Evolutionary conservation across 2,888 invertebrate genomes (phyloP), one percentile per base, ranked within the genome.

Genomic region (Ennomos fuscantarius): DNA sequence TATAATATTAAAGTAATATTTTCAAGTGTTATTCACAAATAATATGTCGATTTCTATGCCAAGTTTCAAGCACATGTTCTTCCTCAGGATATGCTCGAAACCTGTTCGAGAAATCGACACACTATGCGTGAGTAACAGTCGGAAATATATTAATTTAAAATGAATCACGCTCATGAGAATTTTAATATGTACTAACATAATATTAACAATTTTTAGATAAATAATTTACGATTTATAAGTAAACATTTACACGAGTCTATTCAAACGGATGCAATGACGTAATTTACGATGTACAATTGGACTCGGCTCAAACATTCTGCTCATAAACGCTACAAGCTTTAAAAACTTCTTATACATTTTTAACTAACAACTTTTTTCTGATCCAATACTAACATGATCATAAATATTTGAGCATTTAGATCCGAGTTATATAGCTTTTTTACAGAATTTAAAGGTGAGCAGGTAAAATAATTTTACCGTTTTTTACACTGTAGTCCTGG

Each of bases 321-420:
- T 35, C 47, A 37, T 51, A 55, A 55, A 60, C 39, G 40, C 12
- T 40, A 46, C 50, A 47, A 45, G 47, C 42, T 36, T 47, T 51
- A 60, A 58, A 59, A 60, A 46, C 50, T 59, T 33, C 42, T 47
- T 51, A 51, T 42, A 47, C 49, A 53, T 58, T 53, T 58, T 51
- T 48, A 53, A 52, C 53, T 45, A 53, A 39, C 44, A 44, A 58
- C 41, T 53, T 52, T 53, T 58, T 47, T 57, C 52, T 52, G 48
- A n/a, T 39, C 31, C n/a, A 32, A 40, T 43, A 37, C 31, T 41
- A 15, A 24, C 46, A 33, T 3, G 32, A 24, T 32, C 53, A 39
- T 49, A 49, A 49, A 53, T 55, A 55, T 55, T 35, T 55, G 35
- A 32, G 40, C 49, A 45, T 55, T 55, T 49, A 44, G 48, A 49